Conservation (phyloP, 2,113 vertebrate species). For the Carassius gibelio region DNA sequence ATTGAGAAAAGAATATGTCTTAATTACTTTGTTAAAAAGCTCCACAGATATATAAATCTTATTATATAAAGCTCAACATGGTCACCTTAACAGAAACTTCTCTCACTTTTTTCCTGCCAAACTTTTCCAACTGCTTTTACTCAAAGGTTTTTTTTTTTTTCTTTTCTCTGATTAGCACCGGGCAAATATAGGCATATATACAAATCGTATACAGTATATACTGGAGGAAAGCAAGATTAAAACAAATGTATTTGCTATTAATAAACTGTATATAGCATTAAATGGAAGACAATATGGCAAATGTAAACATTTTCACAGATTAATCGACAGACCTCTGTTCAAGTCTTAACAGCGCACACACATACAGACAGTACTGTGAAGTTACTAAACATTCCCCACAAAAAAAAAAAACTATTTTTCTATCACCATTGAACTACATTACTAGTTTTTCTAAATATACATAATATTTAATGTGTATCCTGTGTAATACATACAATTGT, state of each 20-base stretch:
- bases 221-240: not conserved
- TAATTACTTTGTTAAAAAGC: constrained; percentile 62
- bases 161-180: not conserved
- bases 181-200: not conserved
- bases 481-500: not conserved
- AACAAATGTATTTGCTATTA: not conserved
- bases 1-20: constrained; percentile 59
- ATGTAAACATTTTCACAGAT: constrained; percentile 3
- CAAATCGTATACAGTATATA: not conserved
- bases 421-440: not conserved
- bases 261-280: not conserved
- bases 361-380: not conserved
- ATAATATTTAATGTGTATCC: not conserved
- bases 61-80: constrained; percentile 51
- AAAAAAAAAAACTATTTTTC: not conserved
- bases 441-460: not conserved
- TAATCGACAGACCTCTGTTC: not conserved
- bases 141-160: not conserved
- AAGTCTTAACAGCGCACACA: not conserved
- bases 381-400: not conserved
- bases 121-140: constrained; percentile 25
- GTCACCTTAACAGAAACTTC: constrained; percentile 52
- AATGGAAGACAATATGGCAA: not conserved
- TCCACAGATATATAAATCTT: constrained; percentile 43
- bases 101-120: not conserved